Percentiles rank a stretch among this genome's conserved stretches.
These are phyloP conservation scores for Smittia sp. DNA, from an alignment of 2,888 invertebrate genomes.

Conservation along the genomic window DNA sequence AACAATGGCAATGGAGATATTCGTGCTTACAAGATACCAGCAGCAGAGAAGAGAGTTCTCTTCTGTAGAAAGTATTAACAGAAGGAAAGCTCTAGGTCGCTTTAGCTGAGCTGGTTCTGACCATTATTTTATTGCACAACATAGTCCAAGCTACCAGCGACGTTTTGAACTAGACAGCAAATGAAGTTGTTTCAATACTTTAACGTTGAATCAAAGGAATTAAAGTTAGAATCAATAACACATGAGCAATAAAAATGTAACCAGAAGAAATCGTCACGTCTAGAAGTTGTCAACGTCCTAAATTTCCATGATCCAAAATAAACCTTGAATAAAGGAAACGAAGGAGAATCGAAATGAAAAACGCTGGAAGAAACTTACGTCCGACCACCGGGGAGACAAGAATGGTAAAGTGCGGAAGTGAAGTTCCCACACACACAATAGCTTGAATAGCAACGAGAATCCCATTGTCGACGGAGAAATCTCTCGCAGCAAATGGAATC, in stretches of 20 bases:
- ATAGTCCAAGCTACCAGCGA: no score
- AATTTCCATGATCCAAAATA: not conserved
- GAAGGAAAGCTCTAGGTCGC: no score
- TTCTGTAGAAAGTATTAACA: no score
- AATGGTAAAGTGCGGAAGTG: not conserved
- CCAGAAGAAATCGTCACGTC: no score
- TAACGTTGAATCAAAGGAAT: no score
- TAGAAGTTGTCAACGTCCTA: no score
- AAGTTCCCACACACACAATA: not conserved
- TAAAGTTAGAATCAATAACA: no score
- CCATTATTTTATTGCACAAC: not conserved
- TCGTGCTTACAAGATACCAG: not conserved
- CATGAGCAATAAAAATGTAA: no score
- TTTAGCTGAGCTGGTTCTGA: not conserved
- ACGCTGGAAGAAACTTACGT: not conserved
- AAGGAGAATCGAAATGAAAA: not conserved
- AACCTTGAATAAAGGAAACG: no score
- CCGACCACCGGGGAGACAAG: not conserved
- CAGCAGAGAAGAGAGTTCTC: no score
- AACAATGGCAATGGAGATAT: not conserved
- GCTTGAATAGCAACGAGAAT: not conserved
- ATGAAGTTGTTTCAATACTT: no score
- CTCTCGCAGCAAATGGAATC: not conserved
- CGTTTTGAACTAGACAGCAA: no score
- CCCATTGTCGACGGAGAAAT: not conserved